Evolutionary conservation across 1,140 invertebrate species (phyloP).

Genomic region (Cepaea nemoralis): DNA sequence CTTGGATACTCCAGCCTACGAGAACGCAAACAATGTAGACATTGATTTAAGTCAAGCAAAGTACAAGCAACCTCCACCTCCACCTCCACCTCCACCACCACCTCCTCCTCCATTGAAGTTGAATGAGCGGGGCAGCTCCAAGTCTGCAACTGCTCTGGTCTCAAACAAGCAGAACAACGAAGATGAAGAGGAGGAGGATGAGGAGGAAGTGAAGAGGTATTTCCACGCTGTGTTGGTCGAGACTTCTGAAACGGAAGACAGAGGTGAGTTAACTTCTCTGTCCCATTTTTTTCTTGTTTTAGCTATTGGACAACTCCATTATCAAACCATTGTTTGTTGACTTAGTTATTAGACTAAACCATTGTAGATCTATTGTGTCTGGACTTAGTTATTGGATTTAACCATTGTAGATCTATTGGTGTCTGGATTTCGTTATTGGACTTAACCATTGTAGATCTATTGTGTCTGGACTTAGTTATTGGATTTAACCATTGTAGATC

Average conservation of each 20-base stretch:
- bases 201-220: constrained; percentile 39
- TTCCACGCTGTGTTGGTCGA: constrained; percentile 38
- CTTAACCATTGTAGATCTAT: too few species aligned
- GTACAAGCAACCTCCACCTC: constrained; percentile 35
- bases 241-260: constrained; percentile 41
- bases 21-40: constrained; percentile 13
- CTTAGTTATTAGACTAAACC: too few species aligned
- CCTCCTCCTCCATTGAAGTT: constrained; percentile 33
- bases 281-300: not conserved
- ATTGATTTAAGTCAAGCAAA: constrained; percentile 4
- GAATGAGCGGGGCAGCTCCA: not conserved
- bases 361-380: too few species aligned
- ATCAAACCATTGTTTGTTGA: too few species aligned
- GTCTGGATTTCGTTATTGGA: too few species aligned
- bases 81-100: constrained; percentile 43
- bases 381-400: too few species aligned
- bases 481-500: too few species aligned
- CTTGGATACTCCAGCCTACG: not conserved
- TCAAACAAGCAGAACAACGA: not conserved
- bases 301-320: too few species aligned
- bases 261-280: constrained; percentile 38
- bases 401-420: too few species aligned
- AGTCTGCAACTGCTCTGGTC: not conserved
- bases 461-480: too few species aligned
- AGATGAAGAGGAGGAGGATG: constrained; percentile 39